These are phyloP conservation scores for Reinhardtius hippoglossoides DNA, from an alignment of 2,113 vertebrate species.

Conservation along the genomic window DNA sequence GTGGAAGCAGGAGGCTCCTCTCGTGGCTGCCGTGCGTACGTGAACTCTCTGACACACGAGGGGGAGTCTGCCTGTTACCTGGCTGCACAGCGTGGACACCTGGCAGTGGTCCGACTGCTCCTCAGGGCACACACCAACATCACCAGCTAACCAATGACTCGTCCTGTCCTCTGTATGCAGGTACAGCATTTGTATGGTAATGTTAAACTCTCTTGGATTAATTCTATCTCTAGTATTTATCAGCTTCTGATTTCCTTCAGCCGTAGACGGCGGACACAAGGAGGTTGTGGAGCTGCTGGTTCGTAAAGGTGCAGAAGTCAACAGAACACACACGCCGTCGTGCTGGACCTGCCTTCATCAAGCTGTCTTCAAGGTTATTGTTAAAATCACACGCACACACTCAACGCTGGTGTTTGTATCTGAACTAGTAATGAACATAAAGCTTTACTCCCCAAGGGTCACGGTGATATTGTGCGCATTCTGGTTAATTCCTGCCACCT, in stretches of 20 bases:
- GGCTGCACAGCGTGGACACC: conserved; percentile 84
- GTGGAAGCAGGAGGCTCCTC: conserved; percentile 73
- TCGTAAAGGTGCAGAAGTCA: conserved; percentile 84
- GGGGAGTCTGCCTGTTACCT: conserved; percentile 88
- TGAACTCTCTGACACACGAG: conserved; percentile 88
- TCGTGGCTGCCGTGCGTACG: conserved; percentile 53
- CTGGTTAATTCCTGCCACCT: conserved; percentile 75
- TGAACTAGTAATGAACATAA: not conserved
- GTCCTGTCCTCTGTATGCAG: conserved; percentile 90
- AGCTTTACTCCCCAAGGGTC: conserved; percentile 78
- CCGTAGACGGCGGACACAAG: conserved; percentile 83
- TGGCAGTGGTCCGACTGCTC: conserved; percentile 81
- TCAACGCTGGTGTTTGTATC: not conserved
- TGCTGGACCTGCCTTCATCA: conserved; percentile 95
- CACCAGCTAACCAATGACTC: conserved; percentile 85
- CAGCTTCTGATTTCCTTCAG: conserved; percentile 58
- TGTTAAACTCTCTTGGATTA: not conserved
- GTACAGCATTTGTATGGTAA: conserved; percentile 67
- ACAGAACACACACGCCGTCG: conserved; percentile 87
- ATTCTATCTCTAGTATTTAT: not conserved
- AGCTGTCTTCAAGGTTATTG: conserved; percentile 83
- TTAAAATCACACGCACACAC: not conserved
- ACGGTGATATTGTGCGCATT: conserved; percentile 82
- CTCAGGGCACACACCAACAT: conserved; percentile 84
- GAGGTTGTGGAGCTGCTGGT: conserved; percentile 85